phyloP scores from a whole-genome alignment of 64 coral and sea anemone species.

The Stichodactyla helianthus region DNA sequence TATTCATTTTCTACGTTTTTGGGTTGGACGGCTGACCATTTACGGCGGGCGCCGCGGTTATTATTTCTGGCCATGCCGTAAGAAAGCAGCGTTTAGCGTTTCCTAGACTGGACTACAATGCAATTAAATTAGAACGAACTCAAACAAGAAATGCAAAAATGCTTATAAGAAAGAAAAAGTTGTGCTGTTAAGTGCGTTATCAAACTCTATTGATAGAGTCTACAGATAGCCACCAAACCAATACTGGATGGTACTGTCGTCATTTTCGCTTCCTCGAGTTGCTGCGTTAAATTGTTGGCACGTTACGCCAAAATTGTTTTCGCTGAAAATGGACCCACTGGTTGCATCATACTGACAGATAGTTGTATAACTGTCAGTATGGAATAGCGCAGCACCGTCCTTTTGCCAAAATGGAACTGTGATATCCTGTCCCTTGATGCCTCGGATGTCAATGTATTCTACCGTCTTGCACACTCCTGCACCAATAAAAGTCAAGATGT shows the following conservation, averaged over 20 bases:
- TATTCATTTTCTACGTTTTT: too few relatives aligned
- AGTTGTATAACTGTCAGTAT: not conserved
- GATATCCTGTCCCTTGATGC: not conserved
- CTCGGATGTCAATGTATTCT: slow-evolving; percentile 21
- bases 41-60: too few relatives aligned
- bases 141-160: too few relatives aligned
- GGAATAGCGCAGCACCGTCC: not conserved
- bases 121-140: too few relatives aligned
- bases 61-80: too few relatives aligned
- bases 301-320: slow-evolving; percentile 32
- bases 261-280: slow-evolving; percentile 23
- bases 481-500: not conserved
- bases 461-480: not conserved
- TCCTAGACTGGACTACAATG: too few relatives aligned
- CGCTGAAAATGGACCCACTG: not conserved
- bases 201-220: not conserved
- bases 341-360: not conserved
- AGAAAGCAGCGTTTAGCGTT: too few relatives aligned
- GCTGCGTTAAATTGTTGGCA: not conserved
- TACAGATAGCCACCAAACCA: slow-evolving; percentile 53
- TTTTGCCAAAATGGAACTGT: not conserved
- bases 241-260: slow-evolving; percentile 27
- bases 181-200: too few relatives aligned
- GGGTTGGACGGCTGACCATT: too few relatives aligned
- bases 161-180: too few relatives aligned